A percentile compares a stretch with the other conserved stretches of the same genome.
Conservation (phyloP, 1,140 invertebrate species). For the Drosophila lowei region DNA sequence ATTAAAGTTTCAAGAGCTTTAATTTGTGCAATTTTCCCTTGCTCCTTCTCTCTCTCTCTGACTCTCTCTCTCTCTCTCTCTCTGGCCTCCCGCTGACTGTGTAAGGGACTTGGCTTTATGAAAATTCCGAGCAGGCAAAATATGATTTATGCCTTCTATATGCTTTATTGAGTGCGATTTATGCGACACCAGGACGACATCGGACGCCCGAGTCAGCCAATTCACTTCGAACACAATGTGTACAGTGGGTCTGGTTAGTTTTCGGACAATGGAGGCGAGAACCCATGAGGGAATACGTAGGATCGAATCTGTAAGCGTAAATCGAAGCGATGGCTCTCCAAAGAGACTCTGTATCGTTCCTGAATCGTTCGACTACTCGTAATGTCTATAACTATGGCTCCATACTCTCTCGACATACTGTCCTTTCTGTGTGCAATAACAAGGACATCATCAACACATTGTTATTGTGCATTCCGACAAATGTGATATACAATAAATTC, state of each 20-base stretch:
- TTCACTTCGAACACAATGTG: slow-evolving; percentile 59
- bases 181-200: slow-evolving; percentile 66
- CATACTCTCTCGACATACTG: slow-evolving; percentile 13
- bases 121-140: slow-evolving; percentile 67
- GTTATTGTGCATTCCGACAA: slow-evolving; percentile 43
- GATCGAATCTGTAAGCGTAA: too few species aligned
- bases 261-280: too few species aligned
- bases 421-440: slow-evolving; percentile 30
- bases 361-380: too few species aligned
- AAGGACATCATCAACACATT: slow-evolving; percentile 38
- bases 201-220: slow-evolving; percentile 45
- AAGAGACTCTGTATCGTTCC: too few species aligned
- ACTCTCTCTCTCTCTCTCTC: slow-evolving; percentile 5
- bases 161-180: slow-evolving; percentile 81
- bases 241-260: background rate
- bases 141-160: slow-evolving; percentile 77
- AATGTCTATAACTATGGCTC: too few species aligned
- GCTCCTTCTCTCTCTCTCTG: slow-evolving; percentile 5
- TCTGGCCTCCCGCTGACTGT: slow-evolving; percentile 9
- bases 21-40: slow-evolving; percentile 42
- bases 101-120: slow-evolving; percentile 47
- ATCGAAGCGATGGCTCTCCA: too few species aligned
- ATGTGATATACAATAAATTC: slow-evolving; percentile 59
- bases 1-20: slow-evolving; percentile 78
- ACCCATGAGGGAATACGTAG: too few species aligned